Percentiles rank a stretch among this genome's conserved stretches.
These are phyloP conservation scores for Martes flavigula DNA, from an alignment of 2,797 vertebrate genomes.

Conservation along the genomic window DNA sequence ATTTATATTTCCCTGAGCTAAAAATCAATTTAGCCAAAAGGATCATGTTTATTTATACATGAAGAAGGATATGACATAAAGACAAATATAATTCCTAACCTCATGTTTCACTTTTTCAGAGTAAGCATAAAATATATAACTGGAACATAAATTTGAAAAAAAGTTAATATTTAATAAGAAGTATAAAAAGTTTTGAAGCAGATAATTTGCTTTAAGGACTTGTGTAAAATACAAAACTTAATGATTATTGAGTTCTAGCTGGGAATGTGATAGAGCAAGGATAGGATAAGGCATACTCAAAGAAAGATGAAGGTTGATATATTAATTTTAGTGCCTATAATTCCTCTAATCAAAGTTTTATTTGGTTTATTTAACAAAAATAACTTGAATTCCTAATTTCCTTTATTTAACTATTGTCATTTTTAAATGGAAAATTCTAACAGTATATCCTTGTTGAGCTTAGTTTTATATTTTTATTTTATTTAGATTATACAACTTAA, in stretches of 20 bases:
- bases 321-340: neutral
- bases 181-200: neutral
- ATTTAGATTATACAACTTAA: neutral
- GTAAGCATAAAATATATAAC: constrained; percentile 33
- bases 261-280: neutral
- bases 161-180: constrained; percentile 43
- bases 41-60: constrained; percentile 71
- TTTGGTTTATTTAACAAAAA: neutral
- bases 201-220: neutral
- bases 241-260: neutral
- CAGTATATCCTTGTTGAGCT: neutral
- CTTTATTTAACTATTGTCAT: neutral
- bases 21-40: constrained; percentile 69
- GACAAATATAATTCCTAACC: constrained; percentile 40
- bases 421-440: neutral
- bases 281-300: neutral
- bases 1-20: constrained; percentile 71
- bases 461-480: neutral
- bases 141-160: constrained; percentile 1
- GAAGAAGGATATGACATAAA: constrained; percentile 56
- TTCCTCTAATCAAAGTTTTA: neutral
- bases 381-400: neutral
- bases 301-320: neutral
- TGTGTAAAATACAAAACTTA: neutral
- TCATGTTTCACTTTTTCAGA: constrained; percentile 32